Evolutionary conservation across 2,888 invertebrate genomes (phyloP).

Genomic region (Sphecodes monilicornis): DNA sequence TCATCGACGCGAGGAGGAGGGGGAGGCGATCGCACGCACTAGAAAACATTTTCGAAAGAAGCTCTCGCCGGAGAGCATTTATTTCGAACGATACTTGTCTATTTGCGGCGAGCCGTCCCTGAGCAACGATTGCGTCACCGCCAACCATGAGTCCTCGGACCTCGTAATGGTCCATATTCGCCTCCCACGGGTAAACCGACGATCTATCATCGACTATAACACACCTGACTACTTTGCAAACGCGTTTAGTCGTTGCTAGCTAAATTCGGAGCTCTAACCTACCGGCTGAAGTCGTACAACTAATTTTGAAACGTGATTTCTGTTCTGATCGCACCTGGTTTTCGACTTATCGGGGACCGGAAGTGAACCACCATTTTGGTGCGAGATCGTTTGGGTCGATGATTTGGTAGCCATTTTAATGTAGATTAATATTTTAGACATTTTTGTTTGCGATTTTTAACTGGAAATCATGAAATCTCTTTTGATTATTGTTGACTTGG

Average conservation of each 20-base stretch:
- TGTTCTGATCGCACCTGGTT: too few relatives aligned
- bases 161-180: conserved; percentile 65
- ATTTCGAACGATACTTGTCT: conserved; percentile 58
- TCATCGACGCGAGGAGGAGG: conserved; percentile 14
- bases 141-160: conserved; percentile 53
- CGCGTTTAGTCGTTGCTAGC: background rate
- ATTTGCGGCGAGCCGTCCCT: conserved; percentile 67
- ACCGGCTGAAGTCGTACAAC: background rate
- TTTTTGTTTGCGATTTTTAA: too few relatives aligned
- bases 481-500: too few relatives aligned
- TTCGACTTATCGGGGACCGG: too few relatives aligned
- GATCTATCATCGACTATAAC: conserved; percentile 40
- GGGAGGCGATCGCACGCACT: background rate
- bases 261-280: background rate
- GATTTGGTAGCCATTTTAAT: too few relatives aligned
- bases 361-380: background rate
- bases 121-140: conserved; percentile 62
- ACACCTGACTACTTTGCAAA: conserved; percentile 29
- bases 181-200: conserved; percentile 57
- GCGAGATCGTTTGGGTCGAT: background rate
- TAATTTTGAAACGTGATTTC: too few relatives aligned
- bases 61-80: conserved; percentile 42
- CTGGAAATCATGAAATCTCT: too few relatives aligned
- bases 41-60: conserved; percentile 51
- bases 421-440: too few relatives aligned